These are phyloP conservation scores for Platysteira castanea DNA, from an alignment of 2,113 vertebrate species.

Conservation along the genomic window DNA sequence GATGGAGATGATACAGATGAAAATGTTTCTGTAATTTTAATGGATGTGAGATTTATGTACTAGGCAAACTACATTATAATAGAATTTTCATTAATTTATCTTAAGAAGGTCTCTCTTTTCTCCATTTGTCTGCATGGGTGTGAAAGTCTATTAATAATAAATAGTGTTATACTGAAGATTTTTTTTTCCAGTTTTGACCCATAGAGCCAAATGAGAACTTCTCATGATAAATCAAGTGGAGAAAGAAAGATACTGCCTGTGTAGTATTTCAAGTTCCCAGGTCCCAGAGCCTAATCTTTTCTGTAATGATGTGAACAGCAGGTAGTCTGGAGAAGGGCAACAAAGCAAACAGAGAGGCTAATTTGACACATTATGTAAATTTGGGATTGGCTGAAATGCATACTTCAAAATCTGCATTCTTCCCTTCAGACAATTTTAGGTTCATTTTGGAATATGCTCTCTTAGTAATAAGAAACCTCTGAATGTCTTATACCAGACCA, in stretches of 20 bases:
- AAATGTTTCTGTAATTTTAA: conserved; percentile 51
- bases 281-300: neutral
- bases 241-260: neutral
- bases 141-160: conserved; percentile 26
- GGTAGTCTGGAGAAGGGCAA: neutral
- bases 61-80: neutral
- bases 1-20: neutral
- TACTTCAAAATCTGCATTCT: neutral
- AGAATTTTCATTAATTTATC: conserved; percentile 28
- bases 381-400: neutral
- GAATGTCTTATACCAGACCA: neutral
- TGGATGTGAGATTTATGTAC: conserved; percentile 10
- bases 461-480: neutral
- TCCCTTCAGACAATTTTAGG: neutral
- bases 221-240: neutral
- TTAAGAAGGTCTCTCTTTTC: neutral
- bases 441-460: neutral
- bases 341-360: neutral
- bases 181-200: neutral
- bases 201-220: neutral
- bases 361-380: neutral
- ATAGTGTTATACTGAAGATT: neutral
- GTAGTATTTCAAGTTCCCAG: neutral
- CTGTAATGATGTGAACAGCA: neutral
- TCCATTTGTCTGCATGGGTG: neutral